Conservation (phyloP, 2,113 vertebrate genomes). For the Arothron firmamentum region DNA sequence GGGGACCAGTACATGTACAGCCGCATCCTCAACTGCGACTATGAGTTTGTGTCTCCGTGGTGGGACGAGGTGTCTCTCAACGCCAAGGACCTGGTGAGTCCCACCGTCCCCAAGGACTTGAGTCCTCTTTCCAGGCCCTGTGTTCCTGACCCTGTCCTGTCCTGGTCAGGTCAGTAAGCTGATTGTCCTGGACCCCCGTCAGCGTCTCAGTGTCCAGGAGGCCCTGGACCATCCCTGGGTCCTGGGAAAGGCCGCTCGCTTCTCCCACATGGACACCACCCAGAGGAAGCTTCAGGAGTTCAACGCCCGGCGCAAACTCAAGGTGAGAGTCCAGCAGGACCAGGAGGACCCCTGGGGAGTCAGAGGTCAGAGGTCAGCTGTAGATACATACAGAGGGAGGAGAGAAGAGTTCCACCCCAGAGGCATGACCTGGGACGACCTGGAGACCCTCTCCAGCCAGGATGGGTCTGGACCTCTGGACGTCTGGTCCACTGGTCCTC, state of each 20-base stretch:
- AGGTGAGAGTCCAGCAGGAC: conserved; percentile 64
- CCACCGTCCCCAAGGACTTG: too few species aligned
- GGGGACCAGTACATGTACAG: conserved; percentile 90
- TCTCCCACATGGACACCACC: conserved; percentile 88
- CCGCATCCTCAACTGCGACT: conserved; percentile 83
- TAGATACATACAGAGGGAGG: too few species aligned
- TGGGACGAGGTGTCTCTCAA: conserved; percentile 84
- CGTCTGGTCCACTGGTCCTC: too few species aligned
- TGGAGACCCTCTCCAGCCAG: too few species aligned
- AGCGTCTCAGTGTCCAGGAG: conserved; percentile 79
- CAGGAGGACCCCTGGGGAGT: too few species aligned
- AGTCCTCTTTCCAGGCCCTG: neutral
- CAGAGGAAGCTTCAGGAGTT: conserved; percentile 89
- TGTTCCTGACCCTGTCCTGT: too few species aligned
- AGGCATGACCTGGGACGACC: too few species aligned
- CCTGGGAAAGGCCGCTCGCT: conserved; percentile 81
- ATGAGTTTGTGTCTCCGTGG: conserved; percentile 82
- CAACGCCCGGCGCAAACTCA: conserved; percentile 84
- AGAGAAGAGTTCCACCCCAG: too few species aligned
- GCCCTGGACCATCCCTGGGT: conserved; percentile 87
- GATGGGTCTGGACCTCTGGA: too few species aligned
- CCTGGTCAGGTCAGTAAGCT: conserved; percentile 79
- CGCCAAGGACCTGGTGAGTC: conserved; percentile 81
- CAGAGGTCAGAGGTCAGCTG: too few species aligned
- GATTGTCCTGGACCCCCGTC: conserved; percentile 81